These are phyloP conservation scores for Eulemur albifrons DNA, from an alignment of 2,797 vertebrate genomes.

Conservation along the genomic window DNA sequence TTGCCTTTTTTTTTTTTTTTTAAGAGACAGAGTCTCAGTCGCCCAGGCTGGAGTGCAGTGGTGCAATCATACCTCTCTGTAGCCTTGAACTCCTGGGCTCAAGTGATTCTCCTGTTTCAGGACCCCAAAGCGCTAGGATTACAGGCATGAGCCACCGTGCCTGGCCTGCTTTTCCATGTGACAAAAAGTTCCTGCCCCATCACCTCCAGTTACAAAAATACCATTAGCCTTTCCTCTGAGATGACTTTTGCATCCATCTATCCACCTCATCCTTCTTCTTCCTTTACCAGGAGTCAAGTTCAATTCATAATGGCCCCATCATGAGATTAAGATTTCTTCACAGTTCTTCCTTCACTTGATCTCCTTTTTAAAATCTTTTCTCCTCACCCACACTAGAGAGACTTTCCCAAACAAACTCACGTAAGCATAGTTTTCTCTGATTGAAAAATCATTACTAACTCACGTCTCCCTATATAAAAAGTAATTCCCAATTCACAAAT, in stretches of 20 bases:
- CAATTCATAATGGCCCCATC: not conserved
- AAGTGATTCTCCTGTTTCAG: too few species aligned
- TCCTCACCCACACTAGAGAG: not conserved
- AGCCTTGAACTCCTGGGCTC: too few species aligned
- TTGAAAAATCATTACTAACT: not conserved
- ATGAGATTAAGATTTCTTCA: not conserved
- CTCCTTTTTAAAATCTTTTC: not conserved
- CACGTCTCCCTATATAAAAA: not conserved
- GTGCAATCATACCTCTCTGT: too few species aligned
- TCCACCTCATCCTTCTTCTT: not conserved
- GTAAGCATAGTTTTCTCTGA: not conserved
- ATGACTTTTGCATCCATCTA: not conserved
- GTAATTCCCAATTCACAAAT: not conserved
- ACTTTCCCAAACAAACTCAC: not conserved
- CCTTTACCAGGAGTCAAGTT: not conserved
- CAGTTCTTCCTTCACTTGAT: not conserved
- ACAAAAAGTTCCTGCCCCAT: not conserved
- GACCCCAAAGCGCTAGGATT: too few species aligned
- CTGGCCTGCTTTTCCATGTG: not conserved
- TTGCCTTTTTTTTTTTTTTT: not conserved
- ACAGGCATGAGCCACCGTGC: too few species aligned
- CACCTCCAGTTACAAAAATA: not conserved
- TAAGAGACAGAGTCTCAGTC: too few species aligned
- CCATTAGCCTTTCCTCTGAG: not conserved
- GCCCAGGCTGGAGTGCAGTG: too few species aligned